Evolutionary conservation across 1,140 invertebrate genomes (phyloP).

Genomic region (Globodera ellingtonae): DNA sequence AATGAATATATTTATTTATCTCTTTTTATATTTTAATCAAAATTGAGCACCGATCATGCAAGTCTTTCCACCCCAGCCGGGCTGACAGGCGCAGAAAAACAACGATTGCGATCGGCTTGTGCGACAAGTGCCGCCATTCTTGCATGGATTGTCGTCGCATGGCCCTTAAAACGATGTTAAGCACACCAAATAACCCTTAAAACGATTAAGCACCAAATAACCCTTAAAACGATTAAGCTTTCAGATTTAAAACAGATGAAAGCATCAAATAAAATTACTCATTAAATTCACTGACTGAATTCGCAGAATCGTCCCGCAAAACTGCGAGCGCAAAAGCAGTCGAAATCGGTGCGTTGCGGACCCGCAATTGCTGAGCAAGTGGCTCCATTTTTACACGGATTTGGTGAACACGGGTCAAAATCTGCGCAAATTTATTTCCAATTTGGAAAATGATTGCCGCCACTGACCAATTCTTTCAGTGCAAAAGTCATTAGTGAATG

Average conservation of each 20-base stretch:
- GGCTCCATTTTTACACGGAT: slow-evolving; percentile 39
- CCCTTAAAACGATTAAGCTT: no score
- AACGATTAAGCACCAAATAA: not conserved
- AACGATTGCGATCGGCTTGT: slow-evolving; percentile 28
- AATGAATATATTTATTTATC: not conserved
- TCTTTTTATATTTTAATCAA: no score
- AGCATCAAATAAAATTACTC: no score
- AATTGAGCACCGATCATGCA: slow-evolving; percentile 23
- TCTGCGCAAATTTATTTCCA: slow-evolving; percentile 19
- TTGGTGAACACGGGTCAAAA: slow-evolving; percentile 34
- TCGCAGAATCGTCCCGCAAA: slow-evolving; percentile 40
- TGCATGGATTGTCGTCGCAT: slow-evolving; percentile 43
- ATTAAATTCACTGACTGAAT: slow-evolving; percentile 23
- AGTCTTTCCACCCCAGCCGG: slow-evolving; percentile 39
- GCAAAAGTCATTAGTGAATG: slow-evolving; percentile 40
- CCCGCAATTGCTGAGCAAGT: slow-evolving; percentile 37
- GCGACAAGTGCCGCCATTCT: slow-evolving; percentile 43
- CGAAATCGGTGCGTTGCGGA: slow-evolving; percentile 23
- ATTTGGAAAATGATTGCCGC: not conserved
- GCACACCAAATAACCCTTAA: no score
- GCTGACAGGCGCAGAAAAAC: slow-evolving; percentile 44
- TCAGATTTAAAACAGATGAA: no score
- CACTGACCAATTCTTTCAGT: slow-evolving; percentile 33
- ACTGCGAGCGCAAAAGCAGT: slow-evolving; percentile 42
- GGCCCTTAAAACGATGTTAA: slow-evolving; percentile 7